These are phyloP conservation scores for Muricea muricata DNA, from an alignment of 92 coral and sea anemone genomes.

Conservation along the genomic window DNA sequence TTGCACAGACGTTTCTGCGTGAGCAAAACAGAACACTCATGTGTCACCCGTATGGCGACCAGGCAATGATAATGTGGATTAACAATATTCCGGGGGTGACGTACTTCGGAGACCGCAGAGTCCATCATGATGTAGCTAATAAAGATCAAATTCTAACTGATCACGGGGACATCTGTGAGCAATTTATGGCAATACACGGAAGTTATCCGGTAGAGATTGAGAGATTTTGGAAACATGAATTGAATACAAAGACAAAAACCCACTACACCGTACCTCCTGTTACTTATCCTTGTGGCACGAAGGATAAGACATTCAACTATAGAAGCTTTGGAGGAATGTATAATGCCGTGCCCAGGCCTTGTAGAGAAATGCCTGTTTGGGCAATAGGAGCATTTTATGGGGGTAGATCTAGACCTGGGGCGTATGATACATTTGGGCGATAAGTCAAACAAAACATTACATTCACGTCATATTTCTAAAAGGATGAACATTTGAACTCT, in stretches of 20 bases:
- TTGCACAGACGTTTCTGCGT: slow-evolving; percentile 74
- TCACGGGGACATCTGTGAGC: slow-evolving; percentile 67
- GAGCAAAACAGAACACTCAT: slow-evolving; percentile 66
- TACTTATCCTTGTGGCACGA: slow-evolving; percentile 15
- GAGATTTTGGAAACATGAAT: slow-evolving; percentile 66
- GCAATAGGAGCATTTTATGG: slow-evolving; percentile 4
- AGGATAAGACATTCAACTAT: slow-evolving; percentile 5
- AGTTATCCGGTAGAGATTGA: slow-evolving; percentile 83
- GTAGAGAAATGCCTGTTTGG: slow-evolving; percentile 10
- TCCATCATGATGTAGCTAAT: slow-evolving; percentile 79
- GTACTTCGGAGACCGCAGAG: slow-evolving; percentile 88
- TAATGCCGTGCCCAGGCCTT: slow-evolving; percentile 16
- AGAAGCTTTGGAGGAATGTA: slow-evolving; percentile 2
- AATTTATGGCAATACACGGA: slow-evolving; percentile 84
- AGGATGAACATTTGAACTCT: no score
- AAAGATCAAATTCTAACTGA: slow-evolving; percentile 70
- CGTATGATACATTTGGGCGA: no score
- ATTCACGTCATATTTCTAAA: no score
- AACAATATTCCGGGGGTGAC: slow-evolving; percentile 80
- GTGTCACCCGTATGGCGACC: slow-evolving; percentile 97
- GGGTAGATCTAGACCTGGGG: no score
- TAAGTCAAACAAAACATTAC: no score
- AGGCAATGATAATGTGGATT: slow-evolving; percentile 90
- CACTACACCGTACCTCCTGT: slow-evolving; percentile 13
- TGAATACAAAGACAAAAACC: background rate